phyloP scores from a whole-genome alignment of 2,113 vertebrate species.

The Xerus inauris region DNA sequence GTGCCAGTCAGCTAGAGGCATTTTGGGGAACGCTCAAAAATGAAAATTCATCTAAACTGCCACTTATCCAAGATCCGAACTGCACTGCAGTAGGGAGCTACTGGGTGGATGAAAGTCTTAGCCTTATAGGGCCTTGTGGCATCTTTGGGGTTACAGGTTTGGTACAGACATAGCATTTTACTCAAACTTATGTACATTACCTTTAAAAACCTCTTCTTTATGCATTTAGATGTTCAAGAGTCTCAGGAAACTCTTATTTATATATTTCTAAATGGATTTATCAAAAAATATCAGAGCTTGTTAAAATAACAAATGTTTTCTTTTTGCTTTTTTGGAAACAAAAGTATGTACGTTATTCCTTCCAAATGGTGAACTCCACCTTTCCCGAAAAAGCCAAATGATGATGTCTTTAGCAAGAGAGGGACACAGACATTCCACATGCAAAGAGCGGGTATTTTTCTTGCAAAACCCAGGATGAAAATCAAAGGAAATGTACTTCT shows the following conservation, averaged over 20 bases:
- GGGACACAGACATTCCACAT: neutral
- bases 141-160: neutral
- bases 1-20: constrained; percentile 52
- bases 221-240: neutral
- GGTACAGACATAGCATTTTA: neutral
- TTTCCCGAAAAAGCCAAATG: neutral
- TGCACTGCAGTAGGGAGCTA: neutral
- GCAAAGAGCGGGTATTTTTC: neutral
- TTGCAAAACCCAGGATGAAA: neutral
- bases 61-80: neutral
- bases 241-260: neutral
- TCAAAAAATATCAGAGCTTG: neutral
- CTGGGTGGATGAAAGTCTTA: neutral
- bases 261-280: neutral
- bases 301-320: constrained; percentile 16
- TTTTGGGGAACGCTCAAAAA: constrained; percentile 19
- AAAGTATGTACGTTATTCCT: neutral
- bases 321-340: neutral
- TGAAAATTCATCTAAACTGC: neutral
- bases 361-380: neutral
- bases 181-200: neutral
- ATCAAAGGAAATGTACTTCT: constrained; percentile 11
- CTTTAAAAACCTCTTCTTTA: neutral
- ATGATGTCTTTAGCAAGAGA: neutral
- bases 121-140: neutral